Base-by-base conservation (phyloP, 2,113 vertebrate species). In the Hypanus sabinus region DNA sequence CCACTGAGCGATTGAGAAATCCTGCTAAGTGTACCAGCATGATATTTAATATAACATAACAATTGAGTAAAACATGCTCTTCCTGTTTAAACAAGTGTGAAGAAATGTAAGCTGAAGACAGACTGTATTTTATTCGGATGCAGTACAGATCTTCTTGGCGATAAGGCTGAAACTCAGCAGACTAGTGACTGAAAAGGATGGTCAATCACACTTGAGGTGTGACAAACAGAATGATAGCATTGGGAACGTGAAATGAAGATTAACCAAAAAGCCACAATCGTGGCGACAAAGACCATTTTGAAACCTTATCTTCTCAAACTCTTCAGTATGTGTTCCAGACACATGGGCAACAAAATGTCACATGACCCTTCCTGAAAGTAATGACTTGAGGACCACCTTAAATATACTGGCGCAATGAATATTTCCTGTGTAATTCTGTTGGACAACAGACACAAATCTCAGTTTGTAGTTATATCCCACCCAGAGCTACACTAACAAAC, bases 381-480 rank as follows among this genome's bases (percentile, higher is more conserved):
- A 97, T 96, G 95, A 96, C 65, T 94, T 96, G 94, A 96, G 95
- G 96, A 97, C 96, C 96, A 97, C 96, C 97, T 97, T 96, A 97
- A 96, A 96, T 95, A 75, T 96, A 94, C 96, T 96, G 96, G 96
- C 96, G 95, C 94, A 46, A 75, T 94, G 94, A 96, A 96, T 94
- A 95, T 96, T 97, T 97, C 97, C 97, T 97, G 97, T 95, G 96
- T 96, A 96, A 96, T 96, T 97, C 96, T 97, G 96, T 97, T 95
- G 95, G 96, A 97, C 96, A 97, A 97, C 96, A 97, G 96, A 96
- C 96, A 97, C 97, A 97, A 97, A 97, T 96, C 95, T 38, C n/a
- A 95, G 96, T 97, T 97, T 97, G 96, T 97, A 97, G 97, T 97
- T 97, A 97, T 96, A 97, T 96, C 96, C 97, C 95, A 96, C 95